A percentile compares a stretch with the other conserved stretches of the same genome.
Evolutionary conservation across 2,888 invertebrate species (phyloP).

Genomic region (Strigamia crassipes): DNA sequence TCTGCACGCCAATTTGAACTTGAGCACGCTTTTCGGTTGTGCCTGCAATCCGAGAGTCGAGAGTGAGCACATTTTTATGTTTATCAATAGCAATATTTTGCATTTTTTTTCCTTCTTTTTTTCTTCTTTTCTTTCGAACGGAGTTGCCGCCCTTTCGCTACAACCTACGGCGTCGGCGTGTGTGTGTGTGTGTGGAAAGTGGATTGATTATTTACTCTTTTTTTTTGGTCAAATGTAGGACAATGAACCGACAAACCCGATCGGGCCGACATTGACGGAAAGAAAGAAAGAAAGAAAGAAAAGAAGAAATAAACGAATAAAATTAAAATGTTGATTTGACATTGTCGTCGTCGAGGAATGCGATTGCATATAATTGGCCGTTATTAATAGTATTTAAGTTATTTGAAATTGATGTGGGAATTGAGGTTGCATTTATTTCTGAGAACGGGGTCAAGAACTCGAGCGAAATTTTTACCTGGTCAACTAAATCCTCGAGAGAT

Average conservation of each 20-base stretch:
- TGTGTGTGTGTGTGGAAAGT: too few species aligned
- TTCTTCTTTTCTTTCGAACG: too few species aligned
- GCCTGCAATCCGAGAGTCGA: constrained; percentile 50
- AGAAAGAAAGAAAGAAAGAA: too few species aligned
- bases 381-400: too few species aligned
- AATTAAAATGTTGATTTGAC: too few species aligned
- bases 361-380: too few species aligned
- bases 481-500: constrained; percentile 78
- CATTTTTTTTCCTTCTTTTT: too few species aligned
- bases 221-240: background rate
- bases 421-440: background rate
- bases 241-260: background rate
- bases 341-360: too few species aligned
- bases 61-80: background rate
- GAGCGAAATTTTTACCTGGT: constrained; percentile 58
- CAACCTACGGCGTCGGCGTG: background rate
- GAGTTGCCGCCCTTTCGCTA: background rate
- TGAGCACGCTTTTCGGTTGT: constrained; percentile 55
- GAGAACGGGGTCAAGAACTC: constrained; percentile 43
- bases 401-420: background rate
- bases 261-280: too few species aligned
- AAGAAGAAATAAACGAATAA: too few species aligned
- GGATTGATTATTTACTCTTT: too few species aligned
- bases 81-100: too few species aligned
- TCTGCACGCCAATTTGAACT: constrained; percentile 55